Evolutionary conservation across 2,113 vertebrate genomes (phyloP).

Genomic region (Caretta caretta): DNA sequence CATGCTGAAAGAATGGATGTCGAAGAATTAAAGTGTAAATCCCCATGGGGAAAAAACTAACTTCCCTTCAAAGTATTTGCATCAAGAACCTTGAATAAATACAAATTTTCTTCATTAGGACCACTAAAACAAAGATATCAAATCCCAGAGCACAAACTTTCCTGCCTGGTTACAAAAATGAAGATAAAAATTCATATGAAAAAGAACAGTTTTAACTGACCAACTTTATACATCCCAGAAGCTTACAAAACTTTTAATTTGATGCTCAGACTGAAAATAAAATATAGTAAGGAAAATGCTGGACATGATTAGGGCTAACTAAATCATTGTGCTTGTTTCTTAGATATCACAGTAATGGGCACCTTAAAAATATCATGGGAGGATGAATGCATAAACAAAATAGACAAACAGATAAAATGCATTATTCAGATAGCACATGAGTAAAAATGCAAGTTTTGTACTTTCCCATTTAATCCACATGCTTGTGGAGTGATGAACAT

Average conservation of each 20-base stretch:
- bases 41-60: neutral
- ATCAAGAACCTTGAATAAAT: constrained; percentile 62
- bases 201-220: neutral
- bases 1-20: constrained; percentile 43
- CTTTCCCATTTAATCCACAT: neutral
- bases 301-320: neutral
- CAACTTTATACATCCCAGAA: constrained; percentile 18
- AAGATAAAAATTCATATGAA: neutral
- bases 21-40: constrained; percentile 48
- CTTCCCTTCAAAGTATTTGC: constrained; percentile 58
- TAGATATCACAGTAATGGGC: neutral
- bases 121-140: constrained; percentile 57
- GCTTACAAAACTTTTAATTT: neutral
- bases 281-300: constrained; percentile 1
- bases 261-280: constrained; percentile 42
- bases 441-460: neutral
- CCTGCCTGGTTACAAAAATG: constrained; percentile 39
- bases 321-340: constrained; percentile 12
- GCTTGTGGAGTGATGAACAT: neutral
- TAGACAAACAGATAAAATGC: neutral
- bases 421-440: neutral
- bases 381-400: neutral
- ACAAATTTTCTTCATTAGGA: constrained; percentile 39
- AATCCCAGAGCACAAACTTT: constrained; percentile 39
- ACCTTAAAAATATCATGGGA: neutral